These are phyloP conservation scores for Drymonia ruficornis DNA, from an alignment of 2,888 invertebrate genomes.

Conservation along the genomic window DNA sequence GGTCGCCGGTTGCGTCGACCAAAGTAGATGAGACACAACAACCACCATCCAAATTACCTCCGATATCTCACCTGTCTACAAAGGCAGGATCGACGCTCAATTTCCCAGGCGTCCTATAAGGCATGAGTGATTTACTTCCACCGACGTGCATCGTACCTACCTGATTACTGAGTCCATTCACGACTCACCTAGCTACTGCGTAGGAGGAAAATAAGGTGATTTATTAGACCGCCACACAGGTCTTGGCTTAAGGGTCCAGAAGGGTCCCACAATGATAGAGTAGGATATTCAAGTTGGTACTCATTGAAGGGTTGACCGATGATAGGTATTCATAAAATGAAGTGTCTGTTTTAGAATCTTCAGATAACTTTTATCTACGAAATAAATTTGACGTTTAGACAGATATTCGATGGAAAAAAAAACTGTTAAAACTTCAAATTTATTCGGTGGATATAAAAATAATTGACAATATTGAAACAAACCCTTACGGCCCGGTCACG, in stretches of 20 bases:
- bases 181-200: conserved; percentile 7
- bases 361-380: too few relatives aligned
- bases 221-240: conserved; percentile 16
- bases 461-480: too few relatives aligned
- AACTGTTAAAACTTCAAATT: too few relatives aligned
- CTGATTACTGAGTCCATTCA: conserved; percentile 16
- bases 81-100: conserved; percentile 3
- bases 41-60: background rate
- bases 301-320: background rate
- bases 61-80: background rate
- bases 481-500: too few relatives aligned
- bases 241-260: background rate
- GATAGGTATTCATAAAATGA: background rate
- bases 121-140: conserved; percentile 38
- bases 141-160: conserved; percentile 18
- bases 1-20: too few relatives aligned
- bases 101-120: conserved; percentile 28
- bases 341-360: too few relatives aligned
- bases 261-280: background rate
- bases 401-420: too few relatives aligned
- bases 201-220: conserved; percentile 22
- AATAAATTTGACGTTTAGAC: too few relatives aligned
- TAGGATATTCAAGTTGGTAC: background rate
- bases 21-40: too few relatives aligned
- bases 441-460: too few relatives aligned